A percentile compares a stretch with the other conserved stretches of the same genome.
These are phyloP conservation scores for Rhopalosiphum maidis DNA, from an alignment of 1,140 invertebrate genomes.

Conservation along the genomic window DNA sequence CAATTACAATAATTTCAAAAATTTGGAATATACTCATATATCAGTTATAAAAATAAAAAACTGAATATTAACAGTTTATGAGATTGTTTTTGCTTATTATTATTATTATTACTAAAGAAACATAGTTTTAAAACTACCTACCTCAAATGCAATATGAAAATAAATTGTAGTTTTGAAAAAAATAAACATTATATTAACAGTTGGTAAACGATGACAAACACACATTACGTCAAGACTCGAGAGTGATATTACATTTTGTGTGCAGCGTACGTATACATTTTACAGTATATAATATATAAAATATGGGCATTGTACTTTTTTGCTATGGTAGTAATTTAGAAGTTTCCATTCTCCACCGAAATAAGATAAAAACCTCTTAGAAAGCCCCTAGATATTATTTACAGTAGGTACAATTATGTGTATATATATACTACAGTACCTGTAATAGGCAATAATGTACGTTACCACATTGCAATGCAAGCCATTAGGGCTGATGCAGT, in stretches of 20 bases:
- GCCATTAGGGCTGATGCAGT: background rate
- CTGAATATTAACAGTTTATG: background rate
- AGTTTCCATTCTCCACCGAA: background rate
- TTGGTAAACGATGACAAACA: slow-evolving; percentile 3
- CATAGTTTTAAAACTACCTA: background rate
- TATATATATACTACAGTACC: background rate
- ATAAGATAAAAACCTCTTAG: slow-evolving; percentile 7
- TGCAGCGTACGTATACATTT: background rate
- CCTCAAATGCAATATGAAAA: background rate
- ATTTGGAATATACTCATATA: background rate
- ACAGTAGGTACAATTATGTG: background rate
- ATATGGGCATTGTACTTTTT: background rate
- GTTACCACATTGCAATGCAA: background rate
- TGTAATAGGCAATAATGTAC: background rate
- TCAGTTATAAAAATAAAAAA: background rate
- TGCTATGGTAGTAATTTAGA: background rate
- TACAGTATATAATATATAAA: background rate
- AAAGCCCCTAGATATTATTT: background rate
- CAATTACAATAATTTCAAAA: background rate
- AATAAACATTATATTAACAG: background rate
- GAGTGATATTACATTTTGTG: background rate
- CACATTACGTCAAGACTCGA: background rate
- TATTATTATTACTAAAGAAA: background rate
- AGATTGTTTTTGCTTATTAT: background rate
- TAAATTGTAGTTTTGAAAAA: background rate